A percentile compares a stretch with the other conserved stretches of the same genome.
These are phyloP conservation scores for Cephalopterus ornatus DNA, from an alignment of 2,113 vertebrate genomes.

Conservation along the genomic window DNA sequence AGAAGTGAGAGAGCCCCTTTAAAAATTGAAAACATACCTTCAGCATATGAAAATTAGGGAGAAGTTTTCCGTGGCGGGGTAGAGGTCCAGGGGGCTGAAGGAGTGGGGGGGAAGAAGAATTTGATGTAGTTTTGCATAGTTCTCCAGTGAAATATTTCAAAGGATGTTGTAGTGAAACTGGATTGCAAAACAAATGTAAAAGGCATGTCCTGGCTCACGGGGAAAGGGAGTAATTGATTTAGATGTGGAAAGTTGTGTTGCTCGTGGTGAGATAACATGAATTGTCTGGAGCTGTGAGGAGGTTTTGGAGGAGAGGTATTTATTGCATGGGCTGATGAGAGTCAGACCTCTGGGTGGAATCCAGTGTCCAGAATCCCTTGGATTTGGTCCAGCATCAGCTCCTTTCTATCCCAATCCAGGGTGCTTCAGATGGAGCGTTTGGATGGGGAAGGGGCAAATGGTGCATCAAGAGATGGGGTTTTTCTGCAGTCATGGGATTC, in stretches of 20 bases:
- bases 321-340: background rate
- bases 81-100: background rate
- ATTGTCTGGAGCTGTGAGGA: background rate
- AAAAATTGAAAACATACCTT: constrained; percentile 25
- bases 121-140: background rate
- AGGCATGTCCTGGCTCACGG: background rate
- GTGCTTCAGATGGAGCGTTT: background rate
- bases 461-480: background rate
- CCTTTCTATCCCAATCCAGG: background rate
- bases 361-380: background rate
- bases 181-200: constrained; percentile 26
- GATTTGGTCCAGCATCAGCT: background rate
- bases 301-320: background rate
- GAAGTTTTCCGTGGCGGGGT: background rate
- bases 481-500: background rate
- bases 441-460: background rate
- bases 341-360: background rate
- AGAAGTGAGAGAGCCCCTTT: background rate
- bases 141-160: background rate
- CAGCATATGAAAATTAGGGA: background rate
- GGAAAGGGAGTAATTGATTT: background rate
- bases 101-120: background rate
- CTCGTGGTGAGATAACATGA: constrained; percentile 1
- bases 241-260: background rate
- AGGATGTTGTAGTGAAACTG: background rate